These are phyloP conservation scores for Porites evermanni DNA, from an alignment of 92 coral and sea anemone genomes.

Conservation along the genomic window DNA sequence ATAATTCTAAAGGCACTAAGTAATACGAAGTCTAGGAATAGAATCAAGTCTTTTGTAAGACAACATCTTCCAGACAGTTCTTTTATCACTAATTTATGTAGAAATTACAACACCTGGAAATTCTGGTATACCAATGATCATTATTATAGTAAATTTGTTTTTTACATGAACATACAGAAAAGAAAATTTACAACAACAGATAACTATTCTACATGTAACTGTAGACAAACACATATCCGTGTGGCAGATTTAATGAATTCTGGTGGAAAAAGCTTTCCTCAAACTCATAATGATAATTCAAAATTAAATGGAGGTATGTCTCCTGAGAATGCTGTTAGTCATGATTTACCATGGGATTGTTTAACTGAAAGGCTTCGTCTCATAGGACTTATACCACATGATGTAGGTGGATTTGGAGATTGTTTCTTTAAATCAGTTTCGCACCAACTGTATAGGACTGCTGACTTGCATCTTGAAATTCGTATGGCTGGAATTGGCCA, in stretches of 20 bases:
- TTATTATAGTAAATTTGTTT: slow-evolving; percentile 30
- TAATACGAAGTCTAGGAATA: neutral
- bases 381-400: slow-evolving; percentile 52
- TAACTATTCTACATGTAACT: neutral
- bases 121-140: slow-evolving; percentile 33
- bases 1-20: neutral
- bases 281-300: neutral
- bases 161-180: slow-evolving; percentile 12
- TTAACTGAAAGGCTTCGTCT: slow-evolving; percentile 43
- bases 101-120: slow-evolving; percentile 29
- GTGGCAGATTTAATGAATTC: neutral
- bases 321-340: slow-evolving; percentile 14
- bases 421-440: slow-evolving; percentile 68
- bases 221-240: neutral
- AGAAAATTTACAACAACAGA: slow-evolving; percentile 15
- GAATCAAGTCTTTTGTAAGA: neutral
- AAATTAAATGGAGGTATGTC: slow-evolving; percentile 39
- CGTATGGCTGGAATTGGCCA: no score
- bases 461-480: no score
- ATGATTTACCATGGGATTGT: slow-evolving; percentile 25
- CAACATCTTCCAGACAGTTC: neutral
- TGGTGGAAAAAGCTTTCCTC: neutral
- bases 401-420: slow-evolving; percentile 69
- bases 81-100: neutral
- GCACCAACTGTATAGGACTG: neutral